Base-by-base conservation (phyloP, 2,888 invertebrate species). In the Tenthredo notha region DNA sequence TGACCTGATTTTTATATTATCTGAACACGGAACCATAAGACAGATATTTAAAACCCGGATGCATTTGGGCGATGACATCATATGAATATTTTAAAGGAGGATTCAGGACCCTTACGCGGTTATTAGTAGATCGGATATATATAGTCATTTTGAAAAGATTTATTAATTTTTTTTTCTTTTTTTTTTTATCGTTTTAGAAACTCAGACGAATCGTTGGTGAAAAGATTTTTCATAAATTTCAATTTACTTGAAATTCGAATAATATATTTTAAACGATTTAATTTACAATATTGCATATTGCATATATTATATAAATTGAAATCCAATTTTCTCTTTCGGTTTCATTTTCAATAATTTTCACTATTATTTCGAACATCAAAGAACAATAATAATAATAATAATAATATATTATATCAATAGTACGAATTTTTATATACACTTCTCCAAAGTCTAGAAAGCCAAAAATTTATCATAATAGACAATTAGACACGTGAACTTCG, bases 1-100 rank as follows among this genome's bases (percentile, higher is more conserved):
- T 80, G 82, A 83, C 82, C 82, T 67, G 67, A 83, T 83, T 83
- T 18, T 43, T 67, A 77, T 75, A n/a, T 25, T 74, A 77, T 61
- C 78, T 21, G 67, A 40, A 65, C 67, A 43, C 82, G 82, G 82
- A 83, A 67, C 82, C 47, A 37, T 37, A 7, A 67, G 12, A 61
- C 21, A 58, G 61, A 67, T 47, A 67, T 67, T 78, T 65, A 33
- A 47, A 83, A 83, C 82, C 82, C 82, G 82, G 82, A 83, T 58
- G 75, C 75, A 80, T 18, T 15, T 2, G 12, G 18, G 43, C 40
- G 18, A 67, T 83, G 82, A 83, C 82, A 47, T 83, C 65, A 83
- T 47, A 18, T 43, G 67, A 47, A 25, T 83, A 43, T 67, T 18
- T 65, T n/a, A 37, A 37, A 29, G 10, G 3, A 61, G 25, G 61